phyloP scores from a whole-genome alignment of 2,797 vertebrate genomes.

The Linurgus olivaceus region DNA sequence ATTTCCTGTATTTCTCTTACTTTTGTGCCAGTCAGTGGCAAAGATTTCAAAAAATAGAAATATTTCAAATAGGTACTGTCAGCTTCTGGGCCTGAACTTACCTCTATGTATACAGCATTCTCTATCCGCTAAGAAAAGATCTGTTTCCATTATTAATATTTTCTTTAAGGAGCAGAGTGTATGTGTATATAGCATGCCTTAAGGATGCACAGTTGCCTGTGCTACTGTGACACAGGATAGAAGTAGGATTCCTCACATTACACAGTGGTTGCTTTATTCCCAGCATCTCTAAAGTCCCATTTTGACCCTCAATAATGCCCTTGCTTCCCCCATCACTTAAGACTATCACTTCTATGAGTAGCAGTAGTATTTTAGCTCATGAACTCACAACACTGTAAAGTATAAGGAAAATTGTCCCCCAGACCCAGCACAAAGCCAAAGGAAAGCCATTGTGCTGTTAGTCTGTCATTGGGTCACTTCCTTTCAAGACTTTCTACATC shows the following conservation, averaged over 20 bases:
- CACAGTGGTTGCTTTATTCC: accelerated
- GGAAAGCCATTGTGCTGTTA: not conserved
- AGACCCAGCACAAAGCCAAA: not conserved
- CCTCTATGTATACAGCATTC: not conserved
- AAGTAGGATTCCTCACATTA: not conserved
- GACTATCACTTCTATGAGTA: not conserved
- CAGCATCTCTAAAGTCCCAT: not conserved
- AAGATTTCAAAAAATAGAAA: not conserved
- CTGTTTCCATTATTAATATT: not conserved
- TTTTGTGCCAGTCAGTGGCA: not conserved
- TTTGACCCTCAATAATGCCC: not conserved
- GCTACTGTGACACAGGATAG: not conserved
- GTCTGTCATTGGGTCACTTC: not conserved
- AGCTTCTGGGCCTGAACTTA: not conserved
- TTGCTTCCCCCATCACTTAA: not conserved
- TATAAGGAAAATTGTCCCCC: not conserved
- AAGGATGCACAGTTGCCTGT: not conserved
- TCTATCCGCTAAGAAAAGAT: not conserved
- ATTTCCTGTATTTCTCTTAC: not conserved
- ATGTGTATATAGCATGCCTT: not conserved
- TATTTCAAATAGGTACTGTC: not conserved
- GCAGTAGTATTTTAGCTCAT: not conserved
- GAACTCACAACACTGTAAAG: not conserved
- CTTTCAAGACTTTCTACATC: not conserved
- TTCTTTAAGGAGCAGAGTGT: not conserved